Percentiles rank a stretch among this genome's conserved stretches.
phyloP scores from a whole-genome alignment of 1,140 invertebrate species.

The Brachionus paranguensis region DNA sequence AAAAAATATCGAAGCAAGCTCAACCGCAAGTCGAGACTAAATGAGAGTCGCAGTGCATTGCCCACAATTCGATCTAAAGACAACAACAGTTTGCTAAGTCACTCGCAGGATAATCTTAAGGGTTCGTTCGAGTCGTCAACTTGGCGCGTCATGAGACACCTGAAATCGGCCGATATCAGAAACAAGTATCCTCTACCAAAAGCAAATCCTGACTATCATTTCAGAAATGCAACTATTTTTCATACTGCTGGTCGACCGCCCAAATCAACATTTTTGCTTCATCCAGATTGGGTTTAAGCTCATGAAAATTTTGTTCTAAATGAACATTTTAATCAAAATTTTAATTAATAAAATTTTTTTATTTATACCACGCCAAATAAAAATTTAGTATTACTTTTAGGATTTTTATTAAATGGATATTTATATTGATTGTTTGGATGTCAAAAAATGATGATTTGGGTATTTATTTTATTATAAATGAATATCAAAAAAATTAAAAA shows the following conservation, averaged over 20 bases:
- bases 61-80: background rate
- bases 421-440: too few species aligned
- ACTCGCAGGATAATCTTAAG: background rate
- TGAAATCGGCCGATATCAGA: slow-evolving; percentile 16
- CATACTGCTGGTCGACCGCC: slow-evolving; percentile 29
- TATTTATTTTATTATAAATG: too few species aligned
- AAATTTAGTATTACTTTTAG: background rate
- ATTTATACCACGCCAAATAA: background rate
- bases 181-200: slow-evolving; percentile 29
- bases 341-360: background rate
- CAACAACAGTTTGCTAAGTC: background rate
- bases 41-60: background rate
- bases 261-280: slow-evolving; percentile 37
- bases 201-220: slow-evolving; percentile 40
- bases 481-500: too few species aligned
- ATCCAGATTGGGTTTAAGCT: slow-evolving; percentile 35
- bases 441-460: too few species aligned
- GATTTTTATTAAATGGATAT: too few species aligned
- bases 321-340: background rate
- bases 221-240: slow-evolving; percentile 33
- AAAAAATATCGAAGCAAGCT: slow-evolving; percentile 18
- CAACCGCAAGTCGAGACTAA: background rate
- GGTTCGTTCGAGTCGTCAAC: background rate
- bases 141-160: slow-evolving; percentile 20
- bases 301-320: background rate